A percentile compares a stretch with the other conserved stretches of the same genome.
These are phyloP conservation scores for Carassius gibelio DNA, from an alignment of 2,113 vertebrate genomes.

Conservation along the genomic window DNA sequence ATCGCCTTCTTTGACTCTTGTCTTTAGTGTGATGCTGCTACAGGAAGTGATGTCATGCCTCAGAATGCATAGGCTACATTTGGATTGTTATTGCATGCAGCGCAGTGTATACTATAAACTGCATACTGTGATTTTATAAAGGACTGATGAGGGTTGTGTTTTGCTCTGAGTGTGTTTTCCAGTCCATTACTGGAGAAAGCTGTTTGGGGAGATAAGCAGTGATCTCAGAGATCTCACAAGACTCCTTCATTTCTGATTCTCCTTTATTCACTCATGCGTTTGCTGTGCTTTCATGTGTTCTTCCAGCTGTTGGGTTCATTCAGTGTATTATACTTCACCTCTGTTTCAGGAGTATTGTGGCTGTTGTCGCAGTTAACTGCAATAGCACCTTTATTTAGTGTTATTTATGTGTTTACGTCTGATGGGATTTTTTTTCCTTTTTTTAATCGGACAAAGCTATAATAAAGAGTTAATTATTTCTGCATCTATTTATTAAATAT, in stretches of 20 bases:
- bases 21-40: slow-evolving; percentile 7
- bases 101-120: no score
- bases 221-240: neutral
- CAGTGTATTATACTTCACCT: neutral
- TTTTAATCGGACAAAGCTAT: no score
- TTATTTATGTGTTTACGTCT: no score
- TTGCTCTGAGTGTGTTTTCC: slow-evolving; percentile 7
- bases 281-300: neutral
- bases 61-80: neutral
- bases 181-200: neutral
- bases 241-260: neutral
- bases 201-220: slow-evolving; percentile 47
- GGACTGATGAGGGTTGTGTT: neutral
- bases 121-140: neutral
- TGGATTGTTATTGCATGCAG: neutral
- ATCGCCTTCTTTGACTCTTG: slow-evolving; percentile 23
- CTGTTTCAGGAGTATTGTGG: no score
- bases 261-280: neutral
- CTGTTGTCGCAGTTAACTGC: no score
- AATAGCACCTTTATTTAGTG: no score
- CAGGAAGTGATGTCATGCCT: slow-evolving; percentile 23
- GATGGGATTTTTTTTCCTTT: no score
- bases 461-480: no score
- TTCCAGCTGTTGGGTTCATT: neutral
- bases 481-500: neutral